A percentile compares a stretch with the other conserved stretches of the same genome.
Evolutionary conservation across 2,888 invertebrate species (phyloP).

Genomic region (Pristionchus arcanus): DNA sequence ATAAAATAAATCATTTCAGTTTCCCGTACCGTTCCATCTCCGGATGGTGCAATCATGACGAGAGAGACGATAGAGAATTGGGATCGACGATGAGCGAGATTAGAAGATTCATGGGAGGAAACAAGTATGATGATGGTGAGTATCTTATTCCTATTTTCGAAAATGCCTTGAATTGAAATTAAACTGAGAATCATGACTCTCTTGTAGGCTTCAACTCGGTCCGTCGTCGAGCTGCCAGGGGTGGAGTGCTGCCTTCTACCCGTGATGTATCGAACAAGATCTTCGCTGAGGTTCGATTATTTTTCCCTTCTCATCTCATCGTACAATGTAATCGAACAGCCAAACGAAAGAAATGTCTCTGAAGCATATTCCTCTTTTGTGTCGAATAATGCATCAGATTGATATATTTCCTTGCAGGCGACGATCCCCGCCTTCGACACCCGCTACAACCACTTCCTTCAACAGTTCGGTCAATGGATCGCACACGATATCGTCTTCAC

Average conservation of each 20-base stretch:
- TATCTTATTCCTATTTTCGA: too few species aligned
- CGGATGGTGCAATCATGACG: constrained; percentile 87
- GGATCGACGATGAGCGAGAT: constrained; percentile 90
- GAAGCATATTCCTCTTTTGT: background rate
- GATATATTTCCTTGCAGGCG: constrained; percentile 49
- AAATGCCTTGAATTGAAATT: too few species aligned
- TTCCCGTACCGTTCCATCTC: constrained; percentile 81
- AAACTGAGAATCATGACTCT: background rate
- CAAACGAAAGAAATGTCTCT: background rate
- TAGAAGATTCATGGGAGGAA: constrained; percentile 87
- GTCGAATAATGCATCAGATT: background rate
- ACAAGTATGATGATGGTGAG: constrained; percentile 84
- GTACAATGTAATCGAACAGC: too few species aligned
- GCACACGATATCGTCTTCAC: constrained; percentile 95
- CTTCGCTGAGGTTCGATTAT: constrained; percentile 29
- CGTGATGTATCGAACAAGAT: constrained; percentile 42
- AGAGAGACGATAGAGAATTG: constrained; percentile 82
- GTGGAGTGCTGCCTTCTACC: constrained; percentile 18
- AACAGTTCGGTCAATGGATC: constrained; percentile 94
- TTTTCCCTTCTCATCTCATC: too few species aligned
- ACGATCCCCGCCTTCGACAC: constrained; percentile 56
- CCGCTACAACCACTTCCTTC: constrained; percentile 81
- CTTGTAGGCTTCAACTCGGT: constrained; percentile 37
- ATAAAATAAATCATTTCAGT: constrained; percentile 50
- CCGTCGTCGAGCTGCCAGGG: background rate